A percentile compares a stretch with the other conserved stretches of the same genome.
These are phyloP conservation scores for Gnathonemus echidnorhynchus DNA, from an alignment of 2,113 vertebrate genomes.

Conservation along the genomic window DNA sequence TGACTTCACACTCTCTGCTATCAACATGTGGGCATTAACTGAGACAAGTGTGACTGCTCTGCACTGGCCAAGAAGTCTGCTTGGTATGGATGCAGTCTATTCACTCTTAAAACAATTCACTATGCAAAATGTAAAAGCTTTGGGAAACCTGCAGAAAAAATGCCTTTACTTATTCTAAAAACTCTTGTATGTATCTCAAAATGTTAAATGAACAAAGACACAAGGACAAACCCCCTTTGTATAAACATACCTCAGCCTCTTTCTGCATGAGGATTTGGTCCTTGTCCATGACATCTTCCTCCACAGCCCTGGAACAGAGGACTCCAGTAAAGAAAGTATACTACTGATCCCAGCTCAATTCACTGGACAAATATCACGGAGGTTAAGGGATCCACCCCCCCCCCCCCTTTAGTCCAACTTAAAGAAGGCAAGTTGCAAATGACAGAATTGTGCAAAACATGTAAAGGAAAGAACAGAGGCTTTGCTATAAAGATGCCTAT, in stretches of 20 bases:
- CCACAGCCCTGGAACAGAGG: constrained; percentile 61
- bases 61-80: neutral
- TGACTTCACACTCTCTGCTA: neutral
- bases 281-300: constrained; percentile 83
- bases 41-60: neutral
- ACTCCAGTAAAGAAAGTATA: neutral
- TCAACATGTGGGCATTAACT: neutral
- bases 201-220: neutral
- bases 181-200: neutral
- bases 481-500: neutral
- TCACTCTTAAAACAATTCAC: neutral
- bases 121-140: neutral
- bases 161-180: neutral
- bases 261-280: constrained; percentile 89
- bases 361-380: neutral
- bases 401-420: neutral
- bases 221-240: neutral
- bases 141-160: neutral
- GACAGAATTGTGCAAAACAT: neutral
- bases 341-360: neutral
- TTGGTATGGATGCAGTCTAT: neutral
- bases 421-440: neutral
- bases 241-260: constrained; percentile 74
- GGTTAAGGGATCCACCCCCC: neutral
- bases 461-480: neutral